Evolutionary conservation across 2,888 invertebrate species (phyloP), one percentile per base, ranked within the genome.

Genomic region (Volucella zonaria): DNA sequence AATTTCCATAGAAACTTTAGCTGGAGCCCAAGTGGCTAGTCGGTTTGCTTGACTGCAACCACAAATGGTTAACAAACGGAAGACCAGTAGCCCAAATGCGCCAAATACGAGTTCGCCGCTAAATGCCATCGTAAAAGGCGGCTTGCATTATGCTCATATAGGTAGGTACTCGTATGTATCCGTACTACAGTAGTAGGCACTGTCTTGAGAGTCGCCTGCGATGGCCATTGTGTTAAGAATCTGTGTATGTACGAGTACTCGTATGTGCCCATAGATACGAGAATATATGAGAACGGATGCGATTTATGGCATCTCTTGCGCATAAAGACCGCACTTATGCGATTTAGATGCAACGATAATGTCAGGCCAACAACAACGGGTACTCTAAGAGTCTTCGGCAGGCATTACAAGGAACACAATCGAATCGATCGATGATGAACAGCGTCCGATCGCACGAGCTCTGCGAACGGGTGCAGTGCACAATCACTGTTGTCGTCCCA

Each of bases 291-390:
- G 45, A 67, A 74, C 79, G 66, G 67, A 75, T 58, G 71, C 85
- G 67, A 85, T 85, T 80, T 85, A 85, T 85, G 85, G 85, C 80
- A 85, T 80, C 79, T 75, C 68, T 59, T 18, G 78, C 70, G 74
- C 47, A 82, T 82, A 82, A 78, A 78, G 79, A 80, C 66, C 71
- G 80, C 70, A 80, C 83, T 83, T 83, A 76, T 71, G 76, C 80
- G 80, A 80, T 85, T 77, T 76, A 80, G 80, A 80, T 83, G 80
- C 70, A 75, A 76, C 38, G 85, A 85, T 85, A 80, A 68, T 73
- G 80, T 83, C 83, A 83, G 31, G 66, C 76, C 73, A 43, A 56
- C 56, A 8, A 45, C 77, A 78, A 77, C 83, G 83, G 73, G 62
- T 59, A 66, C 56, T 14, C 75, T 54, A 42, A 75, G 61, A 52